Conservation (phyloP, 2,888 invertebrate species). For the Protodeltote pygarga region DNA sequence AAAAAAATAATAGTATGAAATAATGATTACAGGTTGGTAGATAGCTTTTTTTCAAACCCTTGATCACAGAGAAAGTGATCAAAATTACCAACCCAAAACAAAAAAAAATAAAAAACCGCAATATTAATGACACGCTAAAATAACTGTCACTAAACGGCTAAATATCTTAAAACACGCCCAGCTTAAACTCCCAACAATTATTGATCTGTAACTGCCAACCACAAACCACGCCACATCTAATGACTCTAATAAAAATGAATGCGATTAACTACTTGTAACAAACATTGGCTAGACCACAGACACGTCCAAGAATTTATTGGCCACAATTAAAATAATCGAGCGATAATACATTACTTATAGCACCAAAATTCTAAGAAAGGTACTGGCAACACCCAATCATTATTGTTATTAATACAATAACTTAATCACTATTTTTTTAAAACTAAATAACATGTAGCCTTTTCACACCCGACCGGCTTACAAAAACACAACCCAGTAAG, state of each 20-base stretch:
- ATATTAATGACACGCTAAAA: constrained; percentile 1
- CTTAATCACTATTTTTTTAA: background rate
- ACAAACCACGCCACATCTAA: background rate
- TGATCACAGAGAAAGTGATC: no score
- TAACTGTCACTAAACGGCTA: constrained; percentile 7
- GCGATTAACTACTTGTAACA: constrained; percentile 6
- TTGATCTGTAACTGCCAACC: constrained; percentile 7
- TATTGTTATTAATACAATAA: constrained; percentile 20
- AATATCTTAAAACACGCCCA: constrained; percentile 27
- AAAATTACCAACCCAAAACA: no score
- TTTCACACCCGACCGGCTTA: constrained; percentile 18
- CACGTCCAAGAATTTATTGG: constrained; percentile 4
- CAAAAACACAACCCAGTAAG: constrained; percentile 10
- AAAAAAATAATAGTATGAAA: no score
- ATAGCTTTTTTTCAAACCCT: no score
- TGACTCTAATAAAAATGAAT: constrained; percentile 16
- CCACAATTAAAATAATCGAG: constrained; percentile 5
- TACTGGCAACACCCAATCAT: constrained; percentile 7
- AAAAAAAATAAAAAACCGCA: background rate
- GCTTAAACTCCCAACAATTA: background rate
- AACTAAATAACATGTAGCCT: constrained; percentile 2
- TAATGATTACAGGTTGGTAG: no score
- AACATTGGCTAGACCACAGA: background rate
- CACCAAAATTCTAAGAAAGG: constrained; percentile 15
- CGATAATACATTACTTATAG: background rate